Percentiles rank a stretch among this genome's conserved stretches.
Conservation (phyloP, 2,888 invertebrate species). For the Dorcus hopei region DNA sequence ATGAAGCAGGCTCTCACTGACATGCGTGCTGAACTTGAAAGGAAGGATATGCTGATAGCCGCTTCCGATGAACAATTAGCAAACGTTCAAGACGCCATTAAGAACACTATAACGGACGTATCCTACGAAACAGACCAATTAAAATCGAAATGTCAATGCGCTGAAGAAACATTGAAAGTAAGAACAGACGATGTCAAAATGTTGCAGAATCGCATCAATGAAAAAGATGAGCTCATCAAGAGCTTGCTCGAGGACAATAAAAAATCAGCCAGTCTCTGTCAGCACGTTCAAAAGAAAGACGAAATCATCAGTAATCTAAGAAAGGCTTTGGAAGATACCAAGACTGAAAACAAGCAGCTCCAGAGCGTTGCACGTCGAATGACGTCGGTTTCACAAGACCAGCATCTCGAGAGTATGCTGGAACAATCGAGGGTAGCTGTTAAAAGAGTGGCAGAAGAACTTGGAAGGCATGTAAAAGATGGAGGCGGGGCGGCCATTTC, state of each 20-base stretch:
- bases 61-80: constrained; percentile 42
- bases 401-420: constrained; percentile 38
- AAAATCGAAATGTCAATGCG: constrained; percentile 31
- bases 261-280: background rate
- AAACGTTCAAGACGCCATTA: constrained; percentile 37
- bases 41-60: constrained; percentile 38
- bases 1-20: constrained; percentile 36
- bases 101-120: constrained; percentile 37
- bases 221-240: constrained; percentile 16
- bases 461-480: constrained; percentile 16
- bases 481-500: background rate
- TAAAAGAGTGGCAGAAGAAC: constrained; percentile 37
- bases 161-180: constrained; percentile 11
- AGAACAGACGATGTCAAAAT: constrained; percentile 18
- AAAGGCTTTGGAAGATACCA: constrained; percentile 24
- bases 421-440: constrained; percentile 41
- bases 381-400: constrained; percentile 26
- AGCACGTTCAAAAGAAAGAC: constrained; percentile 15
- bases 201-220: constrained; percentile 7
- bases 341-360: constrained; percentile 18
- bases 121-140: constrained; percentile 36
- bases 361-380: constrained; percentile 18
- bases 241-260: constrained; percentile 8
- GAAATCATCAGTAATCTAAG: constrained; percentile 16
- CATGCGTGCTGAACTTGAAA: constrained; percentile 41